phyloP scores from a whole-genome alignment of 2,797 vertebrate genomes.

The Synanceia verrucosa region DNA sequence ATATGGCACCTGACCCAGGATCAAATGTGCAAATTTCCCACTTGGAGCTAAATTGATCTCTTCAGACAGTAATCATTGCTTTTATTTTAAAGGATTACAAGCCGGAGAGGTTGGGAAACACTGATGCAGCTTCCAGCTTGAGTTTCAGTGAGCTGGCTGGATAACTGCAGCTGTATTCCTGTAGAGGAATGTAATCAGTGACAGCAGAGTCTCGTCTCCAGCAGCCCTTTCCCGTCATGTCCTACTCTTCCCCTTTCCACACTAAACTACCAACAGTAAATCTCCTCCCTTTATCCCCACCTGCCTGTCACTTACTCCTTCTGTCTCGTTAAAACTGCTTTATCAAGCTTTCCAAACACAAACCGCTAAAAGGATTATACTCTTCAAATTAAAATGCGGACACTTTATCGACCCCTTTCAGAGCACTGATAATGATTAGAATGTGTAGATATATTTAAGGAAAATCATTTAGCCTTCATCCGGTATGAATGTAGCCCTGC shows the following conservation, averaged over 20 bases:
- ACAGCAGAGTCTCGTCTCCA: neutral
- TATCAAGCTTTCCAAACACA: slow-evolving; percentile 22
- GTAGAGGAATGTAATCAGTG: slow-evolving; percentile 15
- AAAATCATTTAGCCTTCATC: accelerated
- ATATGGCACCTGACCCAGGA: neutral
- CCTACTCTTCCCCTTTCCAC: slow-evolving; percentile 30
- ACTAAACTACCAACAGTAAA: slow-evolving; percentile 14
- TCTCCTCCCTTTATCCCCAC: neutral
- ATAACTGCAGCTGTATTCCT: slow-evolving; percentile 2
- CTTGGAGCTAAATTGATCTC: neutral
- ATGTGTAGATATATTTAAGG: accelerated
- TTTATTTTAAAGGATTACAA: neutral
- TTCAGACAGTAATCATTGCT: neutral
- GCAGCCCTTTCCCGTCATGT: slow-evolving; percentile 40
- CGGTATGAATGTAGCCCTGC: accelerated
- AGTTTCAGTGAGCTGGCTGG: slow-evolving; percentile 12
- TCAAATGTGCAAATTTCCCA: neutral
- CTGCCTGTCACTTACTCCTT: neutral
- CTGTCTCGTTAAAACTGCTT: neutral
- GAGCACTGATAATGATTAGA: accelerated
- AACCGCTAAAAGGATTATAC: accelerated
- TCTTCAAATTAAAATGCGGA: slow-evolving; percentile 30
- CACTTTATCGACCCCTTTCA: accelerated
- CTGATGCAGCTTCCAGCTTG: neutral
- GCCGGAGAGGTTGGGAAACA: neutral